These are phyloP conservation scores for Perca schrenkii DNA, from an alignment of 2,113 vertebrate species.

Conservation along the genomic window DNA sequence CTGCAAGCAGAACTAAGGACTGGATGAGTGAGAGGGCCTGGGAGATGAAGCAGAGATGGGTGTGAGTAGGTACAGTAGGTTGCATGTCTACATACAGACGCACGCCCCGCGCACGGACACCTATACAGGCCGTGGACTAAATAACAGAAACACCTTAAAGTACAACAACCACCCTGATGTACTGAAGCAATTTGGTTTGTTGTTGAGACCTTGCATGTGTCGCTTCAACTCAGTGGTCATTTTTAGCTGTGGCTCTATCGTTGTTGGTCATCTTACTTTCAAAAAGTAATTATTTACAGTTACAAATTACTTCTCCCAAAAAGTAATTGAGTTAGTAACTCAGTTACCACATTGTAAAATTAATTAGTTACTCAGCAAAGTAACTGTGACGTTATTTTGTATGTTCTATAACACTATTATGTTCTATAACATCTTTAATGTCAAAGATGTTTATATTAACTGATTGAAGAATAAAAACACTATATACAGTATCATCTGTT, in stretches of 20 bases:
- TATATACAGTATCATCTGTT: no score
- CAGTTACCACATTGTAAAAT: no score
- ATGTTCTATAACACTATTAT: no score
- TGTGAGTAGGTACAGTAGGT: constrained; percentile 42
- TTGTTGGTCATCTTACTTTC: no score
- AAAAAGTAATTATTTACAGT: no score
- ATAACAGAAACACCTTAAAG: neutral
- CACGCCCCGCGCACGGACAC: neutral
- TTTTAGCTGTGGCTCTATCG: neutral
- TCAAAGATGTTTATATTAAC: no score
- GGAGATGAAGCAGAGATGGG: constrained; percentile 80
- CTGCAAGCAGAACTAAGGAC: constrained; percentile 70
- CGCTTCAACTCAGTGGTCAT: neutral
- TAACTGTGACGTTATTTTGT: no score
- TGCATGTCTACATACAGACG: neutral
- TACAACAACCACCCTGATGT: neutral
- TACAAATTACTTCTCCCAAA: no score
- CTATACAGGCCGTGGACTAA: neutral
- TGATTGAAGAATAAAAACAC: no score
- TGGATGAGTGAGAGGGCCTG: constrained; percentile 79
- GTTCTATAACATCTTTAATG: no score
- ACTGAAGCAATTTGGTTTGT: neutral
- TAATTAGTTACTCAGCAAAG: no score
- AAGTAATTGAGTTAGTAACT: no score
- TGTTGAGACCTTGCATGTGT: neutral